A percentile compares a stretch with the other conserved stretches of the same genome.
Evolutionary conservation across 2,113 vertebrate species (phyloP).

Genomic region (Macaca nemestrina): DNA sequence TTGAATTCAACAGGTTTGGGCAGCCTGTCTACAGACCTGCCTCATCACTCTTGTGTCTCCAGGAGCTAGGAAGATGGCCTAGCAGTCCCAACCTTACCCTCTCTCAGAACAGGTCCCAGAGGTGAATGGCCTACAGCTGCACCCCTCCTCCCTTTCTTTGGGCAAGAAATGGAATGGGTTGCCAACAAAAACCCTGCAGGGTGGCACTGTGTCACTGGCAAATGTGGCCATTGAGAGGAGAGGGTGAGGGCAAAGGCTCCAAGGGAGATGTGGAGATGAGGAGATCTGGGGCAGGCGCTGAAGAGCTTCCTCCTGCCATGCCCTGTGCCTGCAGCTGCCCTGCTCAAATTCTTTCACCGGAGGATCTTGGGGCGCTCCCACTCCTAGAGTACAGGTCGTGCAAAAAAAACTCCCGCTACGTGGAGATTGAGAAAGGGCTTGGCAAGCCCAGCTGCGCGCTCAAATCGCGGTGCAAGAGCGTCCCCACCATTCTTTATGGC

Average conservation of each 20-base stretch:
- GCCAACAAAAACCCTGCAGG: background rate
- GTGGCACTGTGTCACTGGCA: background rate
- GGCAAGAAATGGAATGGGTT: background rate
- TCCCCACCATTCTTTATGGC: background rate
- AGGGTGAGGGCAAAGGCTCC: background rate
- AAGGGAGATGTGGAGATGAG: background rate
- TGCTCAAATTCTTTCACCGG: background rate
- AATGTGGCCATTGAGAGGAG: background rate
- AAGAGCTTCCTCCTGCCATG: background rate
- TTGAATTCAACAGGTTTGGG: slow-evolving; percentile 43
- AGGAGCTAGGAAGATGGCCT: background rate
- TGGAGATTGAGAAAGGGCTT: background rate
- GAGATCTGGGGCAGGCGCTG: background rate
- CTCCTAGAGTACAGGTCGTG: background rate
- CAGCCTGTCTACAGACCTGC: background rate
- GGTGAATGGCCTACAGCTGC: background rate
- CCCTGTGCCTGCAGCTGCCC: fast-evolving
- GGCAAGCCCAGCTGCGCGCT: fast-evolving
- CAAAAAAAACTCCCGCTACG: background rate
- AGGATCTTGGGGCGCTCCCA: background rate
- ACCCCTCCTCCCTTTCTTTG: background rate
- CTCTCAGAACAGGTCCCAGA: background rate
- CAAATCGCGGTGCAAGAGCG: background rate
- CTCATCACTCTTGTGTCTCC: background rate
- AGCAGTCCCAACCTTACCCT: background rate